These are phyloP conservation scores for Corythoichthys haematopterus DNA, from an alignment of 2,113 vertebrate species.

Conservation along the genomic window DNA sequence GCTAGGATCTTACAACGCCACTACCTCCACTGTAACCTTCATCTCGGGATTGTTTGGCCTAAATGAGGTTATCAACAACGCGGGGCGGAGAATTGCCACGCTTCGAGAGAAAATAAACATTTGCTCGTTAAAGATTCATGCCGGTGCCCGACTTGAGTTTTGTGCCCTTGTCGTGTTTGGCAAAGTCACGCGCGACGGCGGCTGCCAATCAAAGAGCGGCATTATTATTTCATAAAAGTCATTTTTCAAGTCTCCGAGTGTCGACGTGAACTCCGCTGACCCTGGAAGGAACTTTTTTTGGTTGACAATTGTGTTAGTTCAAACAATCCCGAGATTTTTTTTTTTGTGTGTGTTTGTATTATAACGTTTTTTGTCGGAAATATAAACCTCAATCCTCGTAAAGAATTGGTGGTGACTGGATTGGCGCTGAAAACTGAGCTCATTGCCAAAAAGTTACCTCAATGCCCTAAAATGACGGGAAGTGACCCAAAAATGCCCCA, in stretches of 20 bases:
- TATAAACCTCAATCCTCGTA: too few species aligned
- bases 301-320: too few species aligned
- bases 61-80: conserved; percentile 43
- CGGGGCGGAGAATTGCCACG: conserved; percentile 18
- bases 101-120: conserved; percentile 52
- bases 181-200: conserved; percentile 12
- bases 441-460: too few species aligned
- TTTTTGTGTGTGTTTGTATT: too few species aligned
- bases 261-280: conserved; percentile 68
- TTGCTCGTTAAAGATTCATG: conserved; percentile 63
- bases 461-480: too few species aligned
- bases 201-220: conserved; percentile 29
- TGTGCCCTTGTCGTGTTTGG: conserved; percentile 45
- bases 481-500: too few species aligned
- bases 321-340: too few species aligned
- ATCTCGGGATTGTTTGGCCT: conserved; percentile 48
- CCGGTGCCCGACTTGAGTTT: conserved; percentile 37
- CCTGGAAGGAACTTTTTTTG: conserved; percentile 1
- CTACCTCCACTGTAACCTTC: conserved; percentile 50
- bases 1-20: conserved; percentile 37
- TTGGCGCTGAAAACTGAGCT: too few species aligned
- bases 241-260: conserved; percentile 56
- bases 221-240: conserved; percentile 73
- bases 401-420: too few species aligned
- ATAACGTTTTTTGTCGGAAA: too few species aligned